Base-by-base conservation (phyloP, 2,888 invertebrate species). In the Pterostichus madidus region DNA sequence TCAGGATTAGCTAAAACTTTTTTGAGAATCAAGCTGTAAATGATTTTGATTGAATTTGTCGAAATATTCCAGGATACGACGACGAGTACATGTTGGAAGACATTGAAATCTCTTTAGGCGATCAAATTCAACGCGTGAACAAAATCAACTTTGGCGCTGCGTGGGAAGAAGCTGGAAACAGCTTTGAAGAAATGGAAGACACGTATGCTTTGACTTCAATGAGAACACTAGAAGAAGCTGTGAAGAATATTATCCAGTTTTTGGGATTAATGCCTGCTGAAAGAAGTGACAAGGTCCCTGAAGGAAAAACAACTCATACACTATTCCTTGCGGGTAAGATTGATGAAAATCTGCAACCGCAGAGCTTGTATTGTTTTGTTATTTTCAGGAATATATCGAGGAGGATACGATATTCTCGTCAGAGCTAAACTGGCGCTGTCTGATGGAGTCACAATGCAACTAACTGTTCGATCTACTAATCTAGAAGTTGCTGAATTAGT, bases 71-170 rank as follows among this genome's bases (percentile, higher is more conserved):
- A 86, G 94, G 98, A 5, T 99, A 99, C 87, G 95, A 96, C 81
- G 99, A 99, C 88, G 97, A 98, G 84, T 99, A 99, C 88, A 96
- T 96, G 88, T 89, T 99, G 82, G 99, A 99, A 90, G 98, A 99
- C 90, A 90, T 98, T 44, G 98, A 98, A 89, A 91, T 98, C 61
- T 93, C 93, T 1, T 92, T 98, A 5, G 94, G 95, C 3, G 98
- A 98, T 91, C 97, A 97, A 90, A 94, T 98, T 85, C 95, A 96
- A 89, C 93, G 94, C 86, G 92, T 95, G 17, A 93, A 94, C 86
- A 95, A 95, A 87, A 93, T 93, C 35, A 95, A 96, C 89, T 96
- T 96, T 91, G 86, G 85, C 0, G 92, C 92, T 0, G 93, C 93
- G 0, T 95, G 95, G 94, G 94, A 95, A 80, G 93, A 94, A 79